Evolutionary conservation across 2,797 vertebrate species (phyloP), one percentile per base, ranked within the genome.

Genomic region (Sternarchorhynchus goeldii): DNA sequence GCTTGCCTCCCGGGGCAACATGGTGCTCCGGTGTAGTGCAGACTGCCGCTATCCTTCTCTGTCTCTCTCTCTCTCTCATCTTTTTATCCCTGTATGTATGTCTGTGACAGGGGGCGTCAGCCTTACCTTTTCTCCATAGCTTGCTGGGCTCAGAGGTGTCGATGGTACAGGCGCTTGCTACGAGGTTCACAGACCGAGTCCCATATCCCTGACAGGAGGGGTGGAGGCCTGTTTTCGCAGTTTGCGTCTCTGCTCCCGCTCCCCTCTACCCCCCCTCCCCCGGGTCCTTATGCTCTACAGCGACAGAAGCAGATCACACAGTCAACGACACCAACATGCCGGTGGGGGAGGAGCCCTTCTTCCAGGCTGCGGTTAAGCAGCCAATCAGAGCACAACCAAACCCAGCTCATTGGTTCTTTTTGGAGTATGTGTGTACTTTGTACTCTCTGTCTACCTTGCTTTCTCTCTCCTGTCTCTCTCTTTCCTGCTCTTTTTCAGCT

Each of bases 71-170:
- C 21, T 18, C 39, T 67, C 29, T 14, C 32, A n/a, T 57, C 60
- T 14, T 32, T 14, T 25, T 32, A 57, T 75, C 39, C 6, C 6
- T 55, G 6, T 29, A 50, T 14, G 17, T 73, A 5, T 70, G 21
- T 34, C 34, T 20, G 14, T 17, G 31, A 25, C 0, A 7, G 5
- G 5, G 2, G 12, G 67, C 2, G 10, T 21, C 1, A 32, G 41
- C 53, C 85, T 84, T 84, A 86, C 85, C 85, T 77, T 80, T 79
- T 65, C 79, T 81, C 84, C 84, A 85, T 85, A 58, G 79, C 81
- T 77, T 32, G 18, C 62, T 73, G 25, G 78, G 20, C 59, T 80
- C 63, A 68, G 21, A 74, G 53, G 71, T 55, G 74, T 41, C 56
- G 63, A 76, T 68, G 76, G 45, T 69, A 72, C 56, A 21, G n/a